Evolutionary conservation across 2,113 vertebrate genomes (phyloP).

Genomic region (Ceyx cyanopectus): DNA sequence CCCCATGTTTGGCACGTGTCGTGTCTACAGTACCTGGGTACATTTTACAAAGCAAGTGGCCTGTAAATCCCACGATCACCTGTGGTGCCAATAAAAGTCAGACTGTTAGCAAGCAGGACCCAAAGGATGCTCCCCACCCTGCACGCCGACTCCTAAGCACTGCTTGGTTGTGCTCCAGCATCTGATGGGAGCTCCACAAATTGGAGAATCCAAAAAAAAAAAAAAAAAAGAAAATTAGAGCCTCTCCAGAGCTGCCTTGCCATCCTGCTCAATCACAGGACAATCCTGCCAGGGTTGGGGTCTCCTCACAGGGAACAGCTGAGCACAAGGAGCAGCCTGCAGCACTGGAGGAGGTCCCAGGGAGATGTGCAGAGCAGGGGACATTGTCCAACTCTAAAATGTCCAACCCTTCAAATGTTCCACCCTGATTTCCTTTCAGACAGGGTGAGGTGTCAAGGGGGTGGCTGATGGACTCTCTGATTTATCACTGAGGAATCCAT

Average conservation of each 20-base stretch:
- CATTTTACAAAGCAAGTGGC: slow-evolving; percentile 69
- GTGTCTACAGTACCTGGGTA: slow-evolving; percentile 62
- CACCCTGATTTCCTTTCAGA: not conserved
- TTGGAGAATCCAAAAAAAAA: not conserved
- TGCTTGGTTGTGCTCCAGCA: not conserved
- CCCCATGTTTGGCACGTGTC: slow-evolving; percentile 54
- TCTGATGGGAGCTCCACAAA: not conserved
- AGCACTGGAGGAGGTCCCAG: not conserved
- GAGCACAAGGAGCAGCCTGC: not conserved
- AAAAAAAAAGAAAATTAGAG: not conserved
- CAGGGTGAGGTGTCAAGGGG: not conserved
- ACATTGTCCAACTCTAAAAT: not conserved
- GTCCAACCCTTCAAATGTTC: not conserved
- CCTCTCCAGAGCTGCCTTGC: not conserved
- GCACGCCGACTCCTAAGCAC: not conserved
- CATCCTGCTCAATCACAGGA: no score
- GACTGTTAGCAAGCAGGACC: slow-evolving; percentile 57
- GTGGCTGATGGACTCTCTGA: not conserved
- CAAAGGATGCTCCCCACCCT: slow-evolving; percentile 13
- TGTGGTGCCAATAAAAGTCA: slow-evolving; percentile 59
- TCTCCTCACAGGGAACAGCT: not conserved
- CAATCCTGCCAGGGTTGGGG: no score
- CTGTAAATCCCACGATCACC: slow-evolving; percentile 57
- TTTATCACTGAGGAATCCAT: not conserved
- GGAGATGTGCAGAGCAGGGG: not conserved